These are phyloP conservation scores for Trialeurodes vaporariorum DNA, from an alignment of 1,140 invertebrate genomes.

Conservation along the genomic window DNA sequence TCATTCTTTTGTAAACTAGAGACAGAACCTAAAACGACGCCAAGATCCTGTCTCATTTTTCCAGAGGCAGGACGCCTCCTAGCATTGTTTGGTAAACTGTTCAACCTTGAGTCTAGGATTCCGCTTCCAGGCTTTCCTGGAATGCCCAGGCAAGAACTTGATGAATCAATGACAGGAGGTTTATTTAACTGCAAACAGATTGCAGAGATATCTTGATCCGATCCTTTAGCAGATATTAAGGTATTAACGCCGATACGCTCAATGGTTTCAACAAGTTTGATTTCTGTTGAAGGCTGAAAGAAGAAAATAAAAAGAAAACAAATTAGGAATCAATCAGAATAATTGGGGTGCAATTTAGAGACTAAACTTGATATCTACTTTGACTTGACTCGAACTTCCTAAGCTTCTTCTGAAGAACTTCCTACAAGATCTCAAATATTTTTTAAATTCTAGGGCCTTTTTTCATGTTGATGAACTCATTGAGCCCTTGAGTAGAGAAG, in stretches of 20 bases:
- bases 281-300: constrained; percentile 31
- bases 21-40: constrained; percentile 27
- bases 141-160: constrained; percentile 35
- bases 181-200: constrained; percentile 13
- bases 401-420: no score
- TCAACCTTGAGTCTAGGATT: constrained; percentile 34
- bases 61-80: constrained; percentile 29
- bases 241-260: constrained; percentile 54
- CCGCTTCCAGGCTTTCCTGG: constrained; percentile 42
- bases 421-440: no score
- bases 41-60: constrained; percentile 34
- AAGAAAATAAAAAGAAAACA: no score
- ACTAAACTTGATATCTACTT: no score
- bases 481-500: no score
- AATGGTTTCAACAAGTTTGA: constrained; percentile 51
- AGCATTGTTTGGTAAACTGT: constrained; percentile 13
- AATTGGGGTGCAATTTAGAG: no score
- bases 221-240: constrained; percentile 44
- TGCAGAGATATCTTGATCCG: constrained; percentile 28
- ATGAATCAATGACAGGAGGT: constrained; percentile 9
- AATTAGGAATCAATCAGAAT: no score
- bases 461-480: no score
- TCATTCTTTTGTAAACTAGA: constrained; percentile 30
- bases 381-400: no score
- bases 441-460: no score